A percentile compares a stretch with the other conserved stretches of the same genome.
These are phyloP conservation scores for Poliocrania exsul DNA, from an alignment of 2,797 vertebrate species.

Conservation along the genomic window DNA sequence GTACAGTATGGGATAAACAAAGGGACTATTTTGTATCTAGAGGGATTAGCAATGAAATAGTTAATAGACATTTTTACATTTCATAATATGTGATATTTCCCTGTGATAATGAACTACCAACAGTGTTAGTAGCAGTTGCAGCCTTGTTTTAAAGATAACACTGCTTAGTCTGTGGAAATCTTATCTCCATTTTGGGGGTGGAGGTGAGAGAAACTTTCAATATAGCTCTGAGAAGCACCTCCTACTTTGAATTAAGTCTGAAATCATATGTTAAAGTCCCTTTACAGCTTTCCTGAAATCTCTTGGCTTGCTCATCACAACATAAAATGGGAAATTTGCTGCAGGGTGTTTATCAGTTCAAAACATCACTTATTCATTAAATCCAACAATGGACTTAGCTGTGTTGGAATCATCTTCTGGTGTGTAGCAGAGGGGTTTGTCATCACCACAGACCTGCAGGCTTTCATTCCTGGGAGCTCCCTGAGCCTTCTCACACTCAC, in stretches of 20 bases:
- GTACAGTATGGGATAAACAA: background rate
- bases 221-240: background rate
- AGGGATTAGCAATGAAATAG: background rate
- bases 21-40: background rate
- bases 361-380: constrained; percentile 52
- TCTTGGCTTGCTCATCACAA: background rate
- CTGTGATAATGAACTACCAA: constrained; percentile 2
- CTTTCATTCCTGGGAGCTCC: constrained; percentile 37
- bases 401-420: constrained; percentile 1
- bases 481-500: background rate
- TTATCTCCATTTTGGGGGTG: constrained; percentile 21
- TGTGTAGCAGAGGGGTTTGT: background rate
- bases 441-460: constrained; percentile 23
- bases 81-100: background rate
- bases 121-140: background rate
- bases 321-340: constrained; percentile 16
- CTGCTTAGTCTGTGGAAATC: constrained; percentile 47
- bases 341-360: constrained; percentile 21
- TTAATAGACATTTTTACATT: background rate
- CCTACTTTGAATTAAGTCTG: constrained; percentile 17
- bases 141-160: constrained; percentile 40
- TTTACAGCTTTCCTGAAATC: constrained; percentile 9
- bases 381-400: constrained; percentile 1
- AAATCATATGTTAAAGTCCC: background rate
- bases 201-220: constrained; percentile 27